phyloP scores from a whole-genome alignment of 2,113 vertebrate species.

The Balaenoptera acutorostrata region DNA sequence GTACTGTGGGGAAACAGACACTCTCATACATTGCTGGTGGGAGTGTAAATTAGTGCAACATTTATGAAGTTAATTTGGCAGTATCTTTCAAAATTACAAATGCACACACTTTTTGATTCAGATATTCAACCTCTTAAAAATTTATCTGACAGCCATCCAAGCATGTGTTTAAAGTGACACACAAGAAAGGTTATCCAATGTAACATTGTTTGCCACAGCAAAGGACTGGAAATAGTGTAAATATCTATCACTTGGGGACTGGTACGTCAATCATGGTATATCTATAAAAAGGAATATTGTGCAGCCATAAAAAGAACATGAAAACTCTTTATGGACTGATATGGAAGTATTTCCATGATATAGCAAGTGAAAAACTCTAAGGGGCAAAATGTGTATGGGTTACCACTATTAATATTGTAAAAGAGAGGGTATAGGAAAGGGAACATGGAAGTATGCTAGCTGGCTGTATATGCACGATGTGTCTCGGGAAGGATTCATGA shows the following conservation, averaged over 20 bases:
- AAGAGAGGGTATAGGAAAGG: background rate
- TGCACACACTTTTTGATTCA: background rate
- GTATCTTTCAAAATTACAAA: background rate
- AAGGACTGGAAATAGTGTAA: background rate
- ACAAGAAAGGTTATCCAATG: background rate
- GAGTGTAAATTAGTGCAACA: conserved; percentile 48
- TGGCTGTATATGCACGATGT: background rate
- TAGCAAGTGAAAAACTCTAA: background rate
- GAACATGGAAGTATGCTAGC: rapidly evolving
- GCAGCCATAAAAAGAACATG: background rate
- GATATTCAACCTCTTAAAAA: background rate
- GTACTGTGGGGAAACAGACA: background rate
- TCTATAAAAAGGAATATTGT: background rate
- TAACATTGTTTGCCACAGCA: background rate
- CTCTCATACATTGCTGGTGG: conserved; percentile 21
- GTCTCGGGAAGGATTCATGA: background rate
- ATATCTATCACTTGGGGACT: background rate
- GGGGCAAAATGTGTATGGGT: background rate
- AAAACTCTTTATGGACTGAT: background rate
- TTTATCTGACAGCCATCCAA: background rate
- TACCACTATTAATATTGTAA: background rate
- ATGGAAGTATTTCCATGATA: background rate
- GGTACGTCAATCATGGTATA: background rate
- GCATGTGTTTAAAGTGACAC: background rate
- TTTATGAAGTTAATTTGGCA: conserved; percentile 56